Evolutionary conservation across 2,113 vertebrate genomes (phyloP).

Genomic region (Rana temporaria): DNA sequence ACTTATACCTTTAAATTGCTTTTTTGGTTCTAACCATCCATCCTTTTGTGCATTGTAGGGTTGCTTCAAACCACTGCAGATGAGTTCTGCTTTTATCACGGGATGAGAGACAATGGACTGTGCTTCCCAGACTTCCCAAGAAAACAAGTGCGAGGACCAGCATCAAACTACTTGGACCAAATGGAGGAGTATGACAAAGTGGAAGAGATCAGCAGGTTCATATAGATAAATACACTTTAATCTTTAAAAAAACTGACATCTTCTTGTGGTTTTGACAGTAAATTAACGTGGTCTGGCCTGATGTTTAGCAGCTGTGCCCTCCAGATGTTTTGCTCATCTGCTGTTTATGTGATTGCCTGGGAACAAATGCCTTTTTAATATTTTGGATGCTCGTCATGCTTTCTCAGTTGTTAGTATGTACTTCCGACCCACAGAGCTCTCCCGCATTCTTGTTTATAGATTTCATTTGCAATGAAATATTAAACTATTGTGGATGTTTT

Average conservation of each 20-base stretch:
- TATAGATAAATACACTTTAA: constrained; percentile 75
- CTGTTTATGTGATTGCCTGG: constrained; percentile 58
- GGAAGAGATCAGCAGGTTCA: constrained; percentile 95
- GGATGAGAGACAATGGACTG: constrained; percentile 85
- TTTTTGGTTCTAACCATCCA: not conserved
- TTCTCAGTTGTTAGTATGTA: constrained; percentile 50
- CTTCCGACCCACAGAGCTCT: constrained; percentile 56
- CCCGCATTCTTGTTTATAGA: constrained; percentile 35
- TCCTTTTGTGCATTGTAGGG: constrained; percentile 77
- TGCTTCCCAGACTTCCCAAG: constrained; percentile 98
- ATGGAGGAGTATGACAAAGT: constrained; percentile 90
- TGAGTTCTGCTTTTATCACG: constrained; percentile 96
- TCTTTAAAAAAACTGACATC: constrained; percentile 61
- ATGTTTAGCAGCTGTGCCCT: constrained; percentile 65
- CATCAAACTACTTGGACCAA: constrained; percentile 94
- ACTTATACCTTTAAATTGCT: too few relatives aligned
- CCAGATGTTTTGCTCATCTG: constrained; percentile 68
- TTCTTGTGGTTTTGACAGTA: constrained; percentile 69
- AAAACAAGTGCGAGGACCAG: constrained; percentile 89
- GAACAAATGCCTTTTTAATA: constrained; percentile 63
- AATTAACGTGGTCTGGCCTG: constrained; percentile 66
- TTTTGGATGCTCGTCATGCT: constrained; percentile 62
- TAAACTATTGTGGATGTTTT: constrained; percentile 12
- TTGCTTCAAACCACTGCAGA: constrained; percentile 95
- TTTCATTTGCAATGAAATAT: constrained; percentile 29